Conservation (phyloP, 2,888 invertebrate genomes). For the Plemyria rubiginata region DNA sequence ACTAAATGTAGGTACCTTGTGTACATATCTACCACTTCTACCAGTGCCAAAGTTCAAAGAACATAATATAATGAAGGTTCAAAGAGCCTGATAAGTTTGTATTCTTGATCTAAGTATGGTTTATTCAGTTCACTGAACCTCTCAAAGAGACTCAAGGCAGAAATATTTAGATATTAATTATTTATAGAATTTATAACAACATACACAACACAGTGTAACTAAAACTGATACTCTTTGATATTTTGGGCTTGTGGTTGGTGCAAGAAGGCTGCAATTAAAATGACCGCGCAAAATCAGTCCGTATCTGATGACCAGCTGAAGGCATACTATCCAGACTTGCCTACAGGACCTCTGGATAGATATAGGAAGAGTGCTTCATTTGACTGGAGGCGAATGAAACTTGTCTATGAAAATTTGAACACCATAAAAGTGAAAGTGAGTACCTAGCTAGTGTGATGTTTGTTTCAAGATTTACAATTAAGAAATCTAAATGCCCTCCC, state of each 20-base stretch:
- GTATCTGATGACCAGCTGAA: slow-evolving; percentile 65
- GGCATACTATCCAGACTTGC: slow-evolving; percentile 84
- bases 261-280: slow-evolving; percentile 6
- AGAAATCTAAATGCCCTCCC: too few relatives aligned
- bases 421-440: slow-evolving; percentile 72
- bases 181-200: too few relatives aligned
- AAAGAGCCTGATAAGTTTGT: not conserved
- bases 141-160: not conserved
- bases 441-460: not conserved
- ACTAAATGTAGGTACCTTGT: too few relatives aligned
- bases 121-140: not conserved
- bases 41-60: not conserved
- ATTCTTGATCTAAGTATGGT: too few relatives aligned
- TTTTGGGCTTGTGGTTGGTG: not conserved
- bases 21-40: too few relatives aligned
- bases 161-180: too few relatives aligned
- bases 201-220: too few relatives aligned
- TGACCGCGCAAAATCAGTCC: slow-evolving; percentile 40
- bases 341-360: slow-evolving; percentile 86
- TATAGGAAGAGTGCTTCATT: slow-evolving; percentile 88
- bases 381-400: slow-evolving; percentile 87
- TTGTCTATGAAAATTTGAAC: slow-evolving; percentile 65
- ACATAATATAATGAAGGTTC: not conserved
- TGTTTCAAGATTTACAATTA: too few relatives aligned
- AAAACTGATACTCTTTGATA: not conserved